Percentiles rank a stretch among this genome's conserved stretches.
These are phyloP conservation scores for Choristoneura rosaceana DNA, from an alignment of 2,888 invertebrate species.

Conservation along the genomic window DNA sequence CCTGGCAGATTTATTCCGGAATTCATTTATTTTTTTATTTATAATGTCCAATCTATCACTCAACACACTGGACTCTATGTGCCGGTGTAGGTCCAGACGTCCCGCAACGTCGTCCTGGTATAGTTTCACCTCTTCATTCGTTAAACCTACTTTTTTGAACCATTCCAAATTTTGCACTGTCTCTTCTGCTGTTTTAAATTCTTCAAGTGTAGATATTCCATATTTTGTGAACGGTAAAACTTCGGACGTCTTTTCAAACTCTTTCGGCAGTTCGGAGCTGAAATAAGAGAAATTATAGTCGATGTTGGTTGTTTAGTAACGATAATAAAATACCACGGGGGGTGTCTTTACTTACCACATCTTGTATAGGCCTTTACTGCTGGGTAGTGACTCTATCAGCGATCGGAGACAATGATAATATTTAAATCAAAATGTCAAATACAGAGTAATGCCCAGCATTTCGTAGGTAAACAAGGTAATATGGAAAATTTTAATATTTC, in stretches of 20 bases:
- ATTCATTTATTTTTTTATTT: slow-evolving; percentile 66
- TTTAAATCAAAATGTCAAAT: neutral
- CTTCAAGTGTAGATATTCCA: slow-evolving; percentile 74
- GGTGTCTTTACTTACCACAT: neutral
- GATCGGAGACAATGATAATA: neutral
- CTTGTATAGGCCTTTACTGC: neutral
- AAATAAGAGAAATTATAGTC: slow-evolving; percentile 44
- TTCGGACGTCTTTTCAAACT: slow-evolving; percentile 72
- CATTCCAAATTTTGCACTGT: slow-evolving; percentile 72
- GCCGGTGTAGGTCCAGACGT: slow-evolving; percentile 59
- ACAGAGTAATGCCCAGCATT: neutral
- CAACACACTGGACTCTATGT: slow-evolving; percentile 66
- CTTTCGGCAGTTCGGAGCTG: slow-evolving; percentile 73
- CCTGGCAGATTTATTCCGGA: slow-evolving; percentile 56
- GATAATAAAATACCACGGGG: slow-evolving; percentile 39
- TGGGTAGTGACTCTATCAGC: neutral
- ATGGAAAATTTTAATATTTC: neutral
- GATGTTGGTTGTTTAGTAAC: slow-evolving; percentile 44
- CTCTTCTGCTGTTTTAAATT: slow-evolving; percentile 72
- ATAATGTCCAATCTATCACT: slow-evolving; percentile 64
- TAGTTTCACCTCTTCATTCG: slow-evolving; percentile 79
- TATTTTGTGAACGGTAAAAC: slow-evolving; percentile 73
- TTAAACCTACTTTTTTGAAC: slow-evolving; percentile 78
- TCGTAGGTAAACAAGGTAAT: neutral
- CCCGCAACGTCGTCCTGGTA: slow-evolving; percentile 78